Conservation (phyloP, 2,888 invertebrate species). For the Amitus sp. region DNA sequence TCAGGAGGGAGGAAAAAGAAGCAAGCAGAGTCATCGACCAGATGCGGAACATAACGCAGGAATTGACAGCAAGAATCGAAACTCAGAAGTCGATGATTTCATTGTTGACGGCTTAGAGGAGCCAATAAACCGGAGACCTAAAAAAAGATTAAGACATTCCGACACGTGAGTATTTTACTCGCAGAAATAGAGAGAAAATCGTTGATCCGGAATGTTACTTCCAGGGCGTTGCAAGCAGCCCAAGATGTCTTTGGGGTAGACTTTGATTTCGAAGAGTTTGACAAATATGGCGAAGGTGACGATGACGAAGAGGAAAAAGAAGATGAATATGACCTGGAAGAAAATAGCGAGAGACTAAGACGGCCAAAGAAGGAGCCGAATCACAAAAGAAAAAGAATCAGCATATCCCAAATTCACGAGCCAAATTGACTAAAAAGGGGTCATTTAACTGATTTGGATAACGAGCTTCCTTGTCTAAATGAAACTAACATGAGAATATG, state of each 20-base stretch:
- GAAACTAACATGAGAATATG: neutral
- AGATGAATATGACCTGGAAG: constrained; percentile 82
- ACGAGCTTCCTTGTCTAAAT: constrained; percentile 69
- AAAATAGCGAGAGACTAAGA: constrained; percentile 69
- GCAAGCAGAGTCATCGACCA: constrained; percentile 75
- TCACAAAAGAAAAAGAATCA: constrained; percentile 83
- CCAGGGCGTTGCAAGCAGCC: constrained; percentile 91
- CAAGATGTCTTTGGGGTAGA: constrained; percentile 99
- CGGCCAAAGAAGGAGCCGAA: constrained; percentile 80
- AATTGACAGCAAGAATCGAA: constrained; percentile 81
- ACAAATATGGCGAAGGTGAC: constrained; percentile 87
- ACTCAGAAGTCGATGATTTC: constrained; percentile 93
- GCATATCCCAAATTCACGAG: constrained; percentile 95
- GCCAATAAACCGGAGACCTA: constrained; percentile 84
- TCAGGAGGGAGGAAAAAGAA: constrained; percentile 82
- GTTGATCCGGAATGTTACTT: neutral
- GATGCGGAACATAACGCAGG: constrained; percentile 75
- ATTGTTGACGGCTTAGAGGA: constrained; percentile 96
- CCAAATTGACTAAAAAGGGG: constrained; percentile 96
- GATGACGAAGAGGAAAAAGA: constrained; percentile 85
- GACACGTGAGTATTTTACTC: constrained; percentile 75
- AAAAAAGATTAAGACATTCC: constrained; percentile 82
- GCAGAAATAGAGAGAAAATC: too few relatives aligned
- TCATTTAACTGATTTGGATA: constrained; percentile 94
- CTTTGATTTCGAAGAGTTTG: constrained; percentile 93